phyloP scores from a whole-genome alignment of 2,113 vertebrate genomes.

The Agelaius tricolor region DNA sequence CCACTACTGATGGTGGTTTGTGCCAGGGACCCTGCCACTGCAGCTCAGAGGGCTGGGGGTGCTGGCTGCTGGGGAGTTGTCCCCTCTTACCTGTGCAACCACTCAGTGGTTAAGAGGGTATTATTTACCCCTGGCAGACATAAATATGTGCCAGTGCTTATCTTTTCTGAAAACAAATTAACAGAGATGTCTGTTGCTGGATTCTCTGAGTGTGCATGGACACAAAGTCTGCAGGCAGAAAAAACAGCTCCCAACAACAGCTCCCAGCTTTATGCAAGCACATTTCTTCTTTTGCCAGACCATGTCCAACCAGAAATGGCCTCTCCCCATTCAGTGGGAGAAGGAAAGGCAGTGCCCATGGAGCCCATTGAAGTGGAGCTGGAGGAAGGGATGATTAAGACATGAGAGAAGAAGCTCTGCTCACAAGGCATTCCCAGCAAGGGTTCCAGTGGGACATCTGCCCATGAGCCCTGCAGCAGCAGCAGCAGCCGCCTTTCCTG shows the following conservation, averaged over 20 bases:
- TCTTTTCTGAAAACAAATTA: neutral
- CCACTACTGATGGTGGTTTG: neutral
- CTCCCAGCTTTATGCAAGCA: neutral
- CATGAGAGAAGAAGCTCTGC: neutral
- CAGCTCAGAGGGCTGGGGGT: neutral
- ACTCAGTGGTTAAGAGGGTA: neutral
- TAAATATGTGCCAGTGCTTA: neutral
- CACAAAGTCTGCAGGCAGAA: neutral
- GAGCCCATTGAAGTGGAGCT: neutral
- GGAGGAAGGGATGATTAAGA: neutral
- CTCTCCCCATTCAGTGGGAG: accelerated
- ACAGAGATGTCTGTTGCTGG: neutral
- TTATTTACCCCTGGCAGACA: neutral
- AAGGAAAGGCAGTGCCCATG: neutral
- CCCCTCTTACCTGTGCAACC: too few relatives aligned
- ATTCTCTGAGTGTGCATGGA: neutral
- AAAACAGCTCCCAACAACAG: neutral
- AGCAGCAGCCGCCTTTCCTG: neutral
- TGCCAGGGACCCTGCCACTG: accelerated
- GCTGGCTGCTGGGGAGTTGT: neutral
- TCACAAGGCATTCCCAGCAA: neutral
- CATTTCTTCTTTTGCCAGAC: neutral
- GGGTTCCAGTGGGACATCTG: neutral
- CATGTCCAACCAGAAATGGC: neutral
- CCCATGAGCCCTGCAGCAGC: neutral